Base-by-base conservation (phyloP, 2,797 vertebrate species). In the Sandelia bainsii region DNA sequence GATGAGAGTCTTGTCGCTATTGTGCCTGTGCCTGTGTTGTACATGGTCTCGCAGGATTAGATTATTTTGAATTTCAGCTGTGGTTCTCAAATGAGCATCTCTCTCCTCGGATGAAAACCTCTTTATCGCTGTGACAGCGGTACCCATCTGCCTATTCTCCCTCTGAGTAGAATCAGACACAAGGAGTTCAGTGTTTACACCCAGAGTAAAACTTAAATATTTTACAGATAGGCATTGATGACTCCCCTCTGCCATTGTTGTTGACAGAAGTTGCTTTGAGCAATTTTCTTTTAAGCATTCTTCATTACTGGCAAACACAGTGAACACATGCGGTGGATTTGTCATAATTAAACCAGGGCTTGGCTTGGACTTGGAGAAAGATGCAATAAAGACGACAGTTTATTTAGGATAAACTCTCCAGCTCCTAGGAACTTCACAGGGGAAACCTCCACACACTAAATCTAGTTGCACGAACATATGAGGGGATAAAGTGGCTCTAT, bases 401-500 rank as follows among this genome's bases (percentile, higher is more conserved):
- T 93, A 92, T 94, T 94, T 90, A 89, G 93, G 92, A 91, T 93
- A 93, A 94, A 92, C 91, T 89, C 87, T 69, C 40, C 60, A 70
- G 85, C 91, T 92, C 86, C 82, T 46, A 25, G 72, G 87, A 79
- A 88, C 87, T 81, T 85, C 79, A 63, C 88, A 77, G 45, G 62
- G 84, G 87, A 83, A 87, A 90, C 90, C 83, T 87, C 88, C 87
- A 86, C 75, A 71, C 88, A 85, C 84, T 88, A 88, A 93, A 94
- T 93, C 90, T 90, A 89, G 89, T 94, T 94, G 91, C 91, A 80
- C 82, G 87, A 94, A 93, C 93, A 94, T 94, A 94, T 93, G 93
- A 93, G 83, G 87, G 93, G 93, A 93, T 93, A 92, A 93, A 93
- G 93, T 91, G 90, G 88, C 91, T 93, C 87, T 92, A 95, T 95